Percentiles rank a stretch among this genome's conserved stretches.
Conservation (phyloP, 2,797 vertebrate species). For the Lithobates sylvaticus region DNA sequence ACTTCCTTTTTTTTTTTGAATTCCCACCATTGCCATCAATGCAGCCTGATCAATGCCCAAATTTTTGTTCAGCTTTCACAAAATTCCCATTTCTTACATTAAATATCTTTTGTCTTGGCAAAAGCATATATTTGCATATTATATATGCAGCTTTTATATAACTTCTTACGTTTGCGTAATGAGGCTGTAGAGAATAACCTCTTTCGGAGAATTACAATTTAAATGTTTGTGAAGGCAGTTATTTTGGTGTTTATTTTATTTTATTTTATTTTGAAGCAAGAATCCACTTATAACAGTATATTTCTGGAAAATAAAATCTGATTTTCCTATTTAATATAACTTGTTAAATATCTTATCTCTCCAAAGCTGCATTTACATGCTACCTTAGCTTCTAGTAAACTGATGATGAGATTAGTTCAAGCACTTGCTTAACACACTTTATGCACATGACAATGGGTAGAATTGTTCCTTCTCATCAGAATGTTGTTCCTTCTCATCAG, state of each 20-base stretch:
- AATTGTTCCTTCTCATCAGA: too few species aligned
- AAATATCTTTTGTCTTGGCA: constrained; percentile 65
- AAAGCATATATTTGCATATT: constrained; percentile 65
- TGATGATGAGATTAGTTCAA: too few species aligned
- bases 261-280: constrained; percentile 41
- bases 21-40: too few species aligned
- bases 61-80: constrained; percentile 59
- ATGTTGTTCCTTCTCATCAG: too few species aligned
- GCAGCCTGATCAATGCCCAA: too few species aligned
- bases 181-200: constrained; percentile 64
- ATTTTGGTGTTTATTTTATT: constrained; percentile 60
- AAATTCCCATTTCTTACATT: constrained; percentile 67
- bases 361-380: too few species aligned
- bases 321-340: not conserved
- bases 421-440: too few species aligned
- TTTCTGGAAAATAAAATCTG: constrained; percentile 4
- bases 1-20: constrained; percentile 53
- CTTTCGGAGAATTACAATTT: constrained; percentile 57
- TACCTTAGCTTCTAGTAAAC: too few species aligned
- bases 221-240: constrained; percentile 63
- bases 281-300: constrained; percentile 59
- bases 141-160: constrained; percentile 52
- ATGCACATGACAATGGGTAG: too few species aligned
- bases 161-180: constrained; percentile 68
- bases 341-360: not conserved